These are phyloP conservation scores for Stenodema calcarata DNA, from an alignment of 2,888 invertebrate species.

Conservation along the genomic window DNA sequence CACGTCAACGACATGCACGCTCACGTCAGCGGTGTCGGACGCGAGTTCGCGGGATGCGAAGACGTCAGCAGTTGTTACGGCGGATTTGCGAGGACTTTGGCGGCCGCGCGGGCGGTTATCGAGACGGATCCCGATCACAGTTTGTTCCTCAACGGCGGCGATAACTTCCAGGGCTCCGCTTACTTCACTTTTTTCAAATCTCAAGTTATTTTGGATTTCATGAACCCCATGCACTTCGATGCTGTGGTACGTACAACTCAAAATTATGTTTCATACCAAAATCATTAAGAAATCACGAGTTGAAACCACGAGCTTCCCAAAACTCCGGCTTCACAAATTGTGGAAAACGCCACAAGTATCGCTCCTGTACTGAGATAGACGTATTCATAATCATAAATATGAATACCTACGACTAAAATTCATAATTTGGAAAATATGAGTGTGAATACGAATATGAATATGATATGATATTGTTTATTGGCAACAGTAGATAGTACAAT, in stretches of 20 bases:
- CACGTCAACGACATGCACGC: conserved; percentile 44
- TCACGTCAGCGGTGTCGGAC: conserved; percentile 7
- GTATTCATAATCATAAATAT: too few relatives aligned
- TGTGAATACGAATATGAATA: too few relatives aligned
- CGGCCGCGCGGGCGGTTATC: conserved; percentile 35
- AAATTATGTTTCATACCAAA: neutral
- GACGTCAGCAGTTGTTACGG: conserved; percentile 13
- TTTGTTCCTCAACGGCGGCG: conserved; percentile 88
- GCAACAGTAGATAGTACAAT: too few relatives aligned
- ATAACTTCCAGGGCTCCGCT: conserved; percentile 87
- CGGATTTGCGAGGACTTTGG: neutral
- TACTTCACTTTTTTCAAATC: conserved; percentile 87
- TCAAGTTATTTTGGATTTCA: conserved; percentile 77
- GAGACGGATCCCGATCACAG: conserved; percentile 67
- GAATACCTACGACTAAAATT: too few relatives aligned
- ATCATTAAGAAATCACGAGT: too few relatives aligned
- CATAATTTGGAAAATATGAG: too few relatives aligned
- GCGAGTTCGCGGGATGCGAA: conserved; percentile 13
- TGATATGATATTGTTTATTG: too few relatives aligned
- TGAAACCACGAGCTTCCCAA: too few relatives aligned
- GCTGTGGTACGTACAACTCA: conserved; percentile 71
- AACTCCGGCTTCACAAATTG: too few relatives aligned
- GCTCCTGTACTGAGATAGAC: too few relatives aligned
- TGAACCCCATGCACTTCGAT: conserved; percentile 81
- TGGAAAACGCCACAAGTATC: too few relatives aligned